phyloP scores from a whole-genome alignment of 2,797 vertebrate genomes.

The Microcaecilia unicolor region DNA sequence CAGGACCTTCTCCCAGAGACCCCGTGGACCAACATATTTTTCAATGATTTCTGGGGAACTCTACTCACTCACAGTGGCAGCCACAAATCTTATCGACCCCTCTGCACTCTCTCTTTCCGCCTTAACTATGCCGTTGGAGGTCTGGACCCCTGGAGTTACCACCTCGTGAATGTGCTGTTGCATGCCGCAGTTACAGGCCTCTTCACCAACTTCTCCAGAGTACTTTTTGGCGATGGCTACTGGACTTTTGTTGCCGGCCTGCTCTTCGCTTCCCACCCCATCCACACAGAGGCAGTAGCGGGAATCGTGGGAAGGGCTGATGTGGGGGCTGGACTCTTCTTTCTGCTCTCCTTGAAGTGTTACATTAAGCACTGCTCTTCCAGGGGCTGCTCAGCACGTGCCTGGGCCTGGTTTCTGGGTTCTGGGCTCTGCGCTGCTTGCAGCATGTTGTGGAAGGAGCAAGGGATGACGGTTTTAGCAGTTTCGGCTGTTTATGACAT shows the following conservation, averaged over 20 bases:
- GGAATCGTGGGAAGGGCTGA: constrained; percentile 92
- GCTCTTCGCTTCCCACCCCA: constrained; percentile 88
- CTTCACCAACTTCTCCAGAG: constrained; percentile 80
- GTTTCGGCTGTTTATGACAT: constrained; percentile 83
- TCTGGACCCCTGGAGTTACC: constrained; percentile 92
- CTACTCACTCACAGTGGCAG: constrained; percentile 95
- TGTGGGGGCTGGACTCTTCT: constrained; percentile 88
- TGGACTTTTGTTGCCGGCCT: constrained; percentile 89
- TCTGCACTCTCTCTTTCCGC: constrained; percentile 95
- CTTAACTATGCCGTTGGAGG: constrained; percentile 83
- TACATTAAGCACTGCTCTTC: constrained; percentile 80
- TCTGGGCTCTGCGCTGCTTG: constrained; percentile 76
- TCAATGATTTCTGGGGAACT: constrained; percentile 97
- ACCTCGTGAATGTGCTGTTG: constrained; percentile 81
- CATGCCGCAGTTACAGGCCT: constrained; percentile 81
- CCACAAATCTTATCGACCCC: constrained; percentile 94
- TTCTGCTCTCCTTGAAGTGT: constrained; percentile 84
- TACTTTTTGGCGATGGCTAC: constrained; percentile 76
- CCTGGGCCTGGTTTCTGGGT: constrained; percentile 79
- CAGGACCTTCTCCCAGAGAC: constrained; percentile 95
- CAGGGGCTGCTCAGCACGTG: constrained; percentile 45
- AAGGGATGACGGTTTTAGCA: constrained; percentile 90
- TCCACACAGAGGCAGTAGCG: constrained; percentile 92
- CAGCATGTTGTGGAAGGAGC: constrained; percentile 98
- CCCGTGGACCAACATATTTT: constrained; percentile 93